Base-by-base conservation (phyloP, 2,113 vertebrate species). In the Forbesichthys agassizii region DNA sequence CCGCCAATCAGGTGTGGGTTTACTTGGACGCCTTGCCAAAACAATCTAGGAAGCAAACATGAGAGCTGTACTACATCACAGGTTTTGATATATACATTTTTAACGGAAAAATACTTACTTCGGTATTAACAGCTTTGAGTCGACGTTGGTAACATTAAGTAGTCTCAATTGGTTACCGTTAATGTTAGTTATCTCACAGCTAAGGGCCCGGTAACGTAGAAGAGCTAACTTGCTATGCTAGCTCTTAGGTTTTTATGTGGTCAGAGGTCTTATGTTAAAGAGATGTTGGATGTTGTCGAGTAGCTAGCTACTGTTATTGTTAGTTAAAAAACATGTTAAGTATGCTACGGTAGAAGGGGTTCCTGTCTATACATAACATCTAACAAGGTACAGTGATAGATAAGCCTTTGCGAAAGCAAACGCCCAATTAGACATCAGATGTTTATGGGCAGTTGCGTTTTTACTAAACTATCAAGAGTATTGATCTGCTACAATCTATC, bases 1-100 rank as follows among this genome's bases (percentile, higher is more conserved):
- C 14, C 12, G 16, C 60, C 36, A 89, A 89, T 90, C 83, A 86
- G 68, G 58, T 73, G 48, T 2, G 58, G 71, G 69, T 14, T 70
- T 83, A 75, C 62, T 82, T 0, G 48, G 63, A 85, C 47, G 49
- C 68, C 61, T 65, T 54, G 64, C 69, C 72, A 33, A 74, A 78
- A 87, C 57, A 64, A 52, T 55, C 47, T 52, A 14, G 13, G 11
- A 3, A 65, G 27, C 9, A 56, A 74, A 56, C 63, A 36, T 66
- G 48, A 62, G 33, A 61, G 60, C 53, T 68, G 49, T 4, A 52
- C 9, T 11, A 14, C 49, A 42, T 6, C 36, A 42, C 36, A 42
- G 36, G 36, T 42, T 42, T 42, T 42, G 36, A 42, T 42, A 53
- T 12, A n/a, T n/a, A 14, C 1, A 16, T 53, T 12, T 53, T 53